These are phyloP conservation scores for Panagrolaimus sp. DNA, from an alignment of 1,140 invertebrate genomes.

Conservation along the genomic window DNA sequence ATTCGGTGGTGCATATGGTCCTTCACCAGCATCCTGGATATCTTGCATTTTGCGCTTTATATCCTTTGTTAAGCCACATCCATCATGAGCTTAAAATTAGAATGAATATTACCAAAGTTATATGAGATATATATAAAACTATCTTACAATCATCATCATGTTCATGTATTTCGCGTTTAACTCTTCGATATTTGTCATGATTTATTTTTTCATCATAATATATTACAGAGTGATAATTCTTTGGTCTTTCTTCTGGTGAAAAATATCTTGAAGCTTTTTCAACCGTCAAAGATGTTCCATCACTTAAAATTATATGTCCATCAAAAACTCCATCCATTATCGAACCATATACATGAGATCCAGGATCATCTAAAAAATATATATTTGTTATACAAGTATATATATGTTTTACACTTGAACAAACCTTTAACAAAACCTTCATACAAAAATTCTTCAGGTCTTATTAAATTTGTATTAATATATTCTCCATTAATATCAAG, in stretches of 20 bases:
- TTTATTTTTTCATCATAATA: slow-evolving; percentile 84
- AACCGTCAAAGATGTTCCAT: slow-evolving; percentile 75
- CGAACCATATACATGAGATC: slow-evolving; percentile 80
- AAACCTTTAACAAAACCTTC: slow-evolving; percentile 46
- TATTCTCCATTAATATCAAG: slow-evolving; percentile 51
- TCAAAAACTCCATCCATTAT: slow-evolving; percentile 88
- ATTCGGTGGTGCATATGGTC: not conserved
- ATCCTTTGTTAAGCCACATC: slow-evolving; percentile 69
- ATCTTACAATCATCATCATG: slow-evolving; percentile 21
- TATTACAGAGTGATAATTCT: slow-evolving; percentile 80
- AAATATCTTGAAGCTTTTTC: slow-evolving; percentile 72
- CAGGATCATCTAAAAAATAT: slow-evolving; percentile 73
- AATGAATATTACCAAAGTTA: slow-evolving; percentile 68
- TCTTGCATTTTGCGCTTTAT: not conserved
- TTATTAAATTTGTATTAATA: slow-evolving; percentile 53
- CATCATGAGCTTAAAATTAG: slow-evolving; percentile 66
- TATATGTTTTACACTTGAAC: not conserved
- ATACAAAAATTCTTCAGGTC: slow-evolving; percentile 62
- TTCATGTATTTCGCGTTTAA: slow-evolving; percentile 62
- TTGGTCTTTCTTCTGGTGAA: slow-evolving; percentile 55
- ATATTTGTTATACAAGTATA: too few relatives aligned
- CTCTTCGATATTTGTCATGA: slow-evolving; percentile 71
- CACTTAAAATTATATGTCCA: slow-evolving; percentile 77
- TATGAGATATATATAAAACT: not conserved
- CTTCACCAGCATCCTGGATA: not conserved